These are phyloP conservation scores for Rhynchophorus ferrugineus DNA, from an alignment of 1,140 invertebrate genomes.

Conservation along the genomic window DNA sequence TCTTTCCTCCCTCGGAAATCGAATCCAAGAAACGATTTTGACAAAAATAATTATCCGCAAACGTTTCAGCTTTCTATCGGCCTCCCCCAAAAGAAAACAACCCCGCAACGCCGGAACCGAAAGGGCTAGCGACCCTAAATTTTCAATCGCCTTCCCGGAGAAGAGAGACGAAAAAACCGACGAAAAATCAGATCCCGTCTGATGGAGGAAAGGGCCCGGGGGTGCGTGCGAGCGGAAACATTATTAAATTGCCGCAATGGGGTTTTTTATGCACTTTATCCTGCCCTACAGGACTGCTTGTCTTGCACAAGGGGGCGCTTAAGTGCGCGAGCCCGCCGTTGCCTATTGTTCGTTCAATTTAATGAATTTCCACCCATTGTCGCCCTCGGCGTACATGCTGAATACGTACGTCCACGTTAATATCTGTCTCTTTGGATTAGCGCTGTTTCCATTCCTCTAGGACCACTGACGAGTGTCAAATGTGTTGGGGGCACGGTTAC, in stretches of 20 bases:
- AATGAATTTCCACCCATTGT: constrained; percentile 27
- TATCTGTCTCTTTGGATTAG: constrained; percentile 16
- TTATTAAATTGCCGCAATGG: constrained; percentile 37
- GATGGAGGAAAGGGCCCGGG: constrained; percentile 5
- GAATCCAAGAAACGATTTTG: too few relatives aligned
- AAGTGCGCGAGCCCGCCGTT: constrained; percentile 11
- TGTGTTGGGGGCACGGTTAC: too few relatives aligned
- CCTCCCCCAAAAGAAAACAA: too few relatives aligned
- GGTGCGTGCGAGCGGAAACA: constrained; percentile 34
- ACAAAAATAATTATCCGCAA: too few relatives aligned
- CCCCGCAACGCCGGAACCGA: too few relatives aligned
- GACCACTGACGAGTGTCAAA: constrained; percentile 1
- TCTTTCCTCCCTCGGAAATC: too few relatives aligned
- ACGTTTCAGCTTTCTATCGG: too few relatives aligned
- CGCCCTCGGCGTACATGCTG: constrained; percentile 5
- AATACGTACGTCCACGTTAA: constrained; percentile 14
- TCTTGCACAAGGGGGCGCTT: constrained; percentile 4
- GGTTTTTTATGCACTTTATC: constrained; percentile 34
- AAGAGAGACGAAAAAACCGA: too few relatives aligned
- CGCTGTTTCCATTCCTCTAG: constrained; percentile 13
- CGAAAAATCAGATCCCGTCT: neutral
- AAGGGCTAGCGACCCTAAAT: neutral
- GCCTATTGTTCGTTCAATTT: constrained; percentile 23
- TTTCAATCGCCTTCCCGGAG: neutral
- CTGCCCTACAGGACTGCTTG: constrained; percentile 17